phyloP scores from a whole-genome alignment of 2,113 vertebrate species.

The Phalacrocorax carbo region DNA sequence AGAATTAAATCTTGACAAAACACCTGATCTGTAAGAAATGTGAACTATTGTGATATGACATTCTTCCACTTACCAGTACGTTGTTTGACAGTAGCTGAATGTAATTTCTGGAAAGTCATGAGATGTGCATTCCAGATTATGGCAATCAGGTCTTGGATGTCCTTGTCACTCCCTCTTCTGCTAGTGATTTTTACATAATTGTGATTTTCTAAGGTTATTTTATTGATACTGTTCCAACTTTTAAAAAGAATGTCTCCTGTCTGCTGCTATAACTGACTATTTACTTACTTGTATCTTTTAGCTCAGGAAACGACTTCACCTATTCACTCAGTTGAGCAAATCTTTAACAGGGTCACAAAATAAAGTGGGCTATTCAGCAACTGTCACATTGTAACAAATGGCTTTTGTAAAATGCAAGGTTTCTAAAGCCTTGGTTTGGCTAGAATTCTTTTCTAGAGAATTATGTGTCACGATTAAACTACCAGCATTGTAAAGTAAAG shows the following conservation, averaged over 20 bases:
- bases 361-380: constrained; percentile 64
- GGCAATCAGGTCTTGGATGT: constrained; percentile 56
- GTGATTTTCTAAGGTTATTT: constrained; percentile 70
- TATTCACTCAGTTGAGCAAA: constrained; percentile 62
- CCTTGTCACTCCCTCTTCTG: constrained; percentile 33
- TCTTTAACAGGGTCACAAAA: constrained; percentile 72
- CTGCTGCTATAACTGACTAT: constrained; percentile 78
- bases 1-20: constrained; percentile 17
- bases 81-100: constrained; percentile 69
- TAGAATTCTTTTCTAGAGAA: constrained; percentile 49
- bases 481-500: constrained; percentile 36
- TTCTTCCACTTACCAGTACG: constrained; percentile 26
- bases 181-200: constrained; percentile 47
- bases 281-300: constrained; percentile 75
- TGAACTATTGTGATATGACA: constrained; percentile 28
- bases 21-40: constrained; percentile 27
- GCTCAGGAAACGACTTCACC: constrained; percentile 80
- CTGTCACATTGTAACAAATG: constrained; percentile 56
- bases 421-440: constrained; percentile 58
- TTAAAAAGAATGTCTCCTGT: constrained; percentile 66
- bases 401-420: constrained; percentile 55
- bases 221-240: constrained; percentile 65
- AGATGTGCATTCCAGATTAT: constrained; percentile 50
- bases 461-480: constrained; percentile 10
- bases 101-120: constrained; percentile 63